phyloP scores from a whole-genome alignment of 1,140 invertebrate genomes.

The Plutomurus gul region DNA sequence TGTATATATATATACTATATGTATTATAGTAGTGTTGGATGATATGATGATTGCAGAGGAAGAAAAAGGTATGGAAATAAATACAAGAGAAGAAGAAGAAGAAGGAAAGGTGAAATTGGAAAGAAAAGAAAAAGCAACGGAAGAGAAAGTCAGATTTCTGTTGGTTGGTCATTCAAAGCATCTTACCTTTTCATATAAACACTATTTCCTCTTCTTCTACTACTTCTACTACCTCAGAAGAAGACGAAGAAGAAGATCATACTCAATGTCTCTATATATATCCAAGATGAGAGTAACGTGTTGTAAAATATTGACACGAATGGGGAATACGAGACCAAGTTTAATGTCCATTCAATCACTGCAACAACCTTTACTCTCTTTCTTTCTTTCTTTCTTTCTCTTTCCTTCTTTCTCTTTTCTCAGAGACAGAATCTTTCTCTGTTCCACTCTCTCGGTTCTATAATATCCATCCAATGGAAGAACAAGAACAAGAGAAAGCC shows the following conservation, averaged over 20 bases:
- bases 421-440: no score
- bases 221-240: background rate
- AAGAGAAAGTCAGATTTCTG: no score
- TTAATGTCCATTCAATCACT: background rate
- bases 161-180: background rate
- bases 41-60: background rate
- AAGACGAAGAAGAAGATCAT: background rate
- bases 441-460: no score
- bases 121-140: background rate
- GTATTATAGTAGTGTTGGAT: background rate
- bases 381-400: no score
- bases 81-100: background rate
- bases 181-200: background rate
- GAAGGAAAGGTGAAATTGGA: constrained; percentile 18
- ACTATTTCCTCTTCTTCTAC: background rate
- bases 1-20: background rate
- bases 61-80: background rate
- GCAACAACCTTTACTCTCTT: background rate
- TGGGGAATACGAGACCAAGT: background rate
- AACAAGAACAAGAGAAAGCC: no score
- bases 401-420: no score
- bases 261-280: no score
- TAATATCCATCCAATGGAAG: no score
- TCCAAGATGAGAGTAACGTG: no score
- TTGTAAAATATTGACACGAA: background rate